Conservation (phyloP, 2,888 invertebrate genomes). For the Abrostola triplasia region DNA sequence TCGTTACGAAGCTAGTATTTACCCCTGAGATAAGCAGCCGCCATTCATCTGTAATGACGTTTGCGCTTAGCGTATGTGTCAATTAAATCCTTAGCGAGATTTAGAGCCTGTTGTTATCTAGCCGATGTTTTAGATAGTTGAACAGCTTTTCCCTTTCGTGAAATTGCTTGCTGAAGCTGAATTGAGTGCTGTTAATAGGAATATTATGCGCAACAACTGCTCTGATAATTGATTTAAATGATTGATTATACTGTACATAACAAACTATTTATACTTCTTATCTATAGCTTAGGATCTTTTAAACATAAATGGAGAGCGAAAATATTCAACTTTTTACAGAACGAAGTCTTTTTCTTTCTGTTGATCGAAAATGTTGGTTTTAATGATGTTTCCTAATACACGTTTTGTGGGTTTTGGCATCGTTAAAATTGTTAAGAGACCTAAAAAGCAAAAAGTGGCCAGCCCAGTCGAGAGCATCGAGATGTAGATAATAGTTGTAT, state of each 20-base stretch:
- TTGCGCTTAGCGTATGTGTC: constrained; percentile 48
- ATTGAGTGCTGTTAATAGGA: constrained; percentile 12
- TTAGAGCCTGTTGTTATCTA: constrained; percentile 33
- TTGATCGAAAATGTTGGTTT: constrained; percentile 4
- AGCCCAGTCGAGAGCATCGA: constrained; percentile 23
- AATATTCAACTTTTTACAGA: background rate
- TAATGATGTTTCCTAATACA: constrained; percentile 18
- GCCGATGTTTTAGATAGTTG: constrained; percentile 34
- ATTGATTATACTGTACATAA: background rate
- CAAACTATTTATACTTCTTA: too few relatives aligned
- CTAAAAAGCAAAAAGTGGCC: constrained; percentile 39
- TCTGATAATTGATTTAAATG: background rate
- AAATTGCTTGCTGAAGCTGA: constrained; percentile 39
- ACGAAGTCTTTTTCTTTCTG: constrained; percentile 11
- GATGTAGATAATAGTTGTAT: constrained; percentile 47
- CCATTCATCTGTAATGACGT: constrained; percentile 46
- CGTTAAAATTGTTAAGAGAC: constrained; percentile 55
- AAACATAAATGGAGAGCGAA: too few relatives aligned
- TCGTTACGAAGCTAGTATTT: constrained; percentile 61
- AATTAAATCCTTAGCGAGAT: constrained; percentile 46
- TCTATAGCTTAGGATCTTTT: too few relatives aligned
- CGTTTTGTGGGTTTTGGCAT: constrained; percentile 45
- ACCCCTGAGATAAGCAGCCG: constrained; percentile 36
- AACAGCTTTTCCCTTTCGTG: constrained; percentile 33
- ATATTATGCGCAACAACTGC: background rate